phyloP scores from a whole-genome alignment of 2,888 invertebrate species.

The Eristalis pertinax region DNA sequence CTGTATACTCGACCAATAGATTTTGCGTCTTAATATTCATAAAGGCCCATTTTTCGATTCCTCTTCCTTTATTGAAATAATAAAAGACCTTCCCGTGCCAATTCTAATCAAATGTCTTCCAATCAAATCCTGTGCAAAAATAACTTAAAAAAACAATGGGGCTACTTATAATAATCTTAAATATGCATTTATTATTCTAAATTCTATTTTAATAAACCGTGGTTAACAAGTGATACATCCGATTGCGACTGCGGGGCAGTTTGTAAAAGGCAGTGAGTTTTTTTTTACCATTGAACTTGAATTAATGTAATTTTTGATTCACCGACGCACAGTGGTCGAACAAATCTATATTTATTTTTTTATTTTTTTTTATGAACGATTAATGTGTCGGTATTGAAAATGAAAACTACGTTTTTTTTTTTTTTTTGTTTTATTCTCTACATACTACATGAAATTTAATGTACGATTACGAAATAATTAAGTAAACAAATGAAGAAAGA shows the following conservation, averaged over 20 bases:
- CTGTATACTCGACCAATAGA: too few species aligned
- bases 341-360: too few species aligned
- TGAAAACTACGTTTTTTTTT: not conserved
- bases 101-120: not conserved
- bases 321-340: not conserved
- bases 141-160: not conserved
- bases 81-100: too few species aligned
- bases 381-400: too few species aligned
- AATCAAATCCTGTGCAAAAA: not conserved
- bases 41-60: too few species aligned
- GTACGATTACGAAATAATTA: not conserved
- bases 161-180: not conserved
- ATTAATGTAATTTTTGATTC: not conserved
- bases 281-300: not conserved
- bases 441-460: not conserved
- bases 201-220: not conserved
- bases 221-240: not conserved
- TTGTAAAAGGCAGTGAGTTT: not conserved
- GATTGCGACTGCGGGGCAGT: not conserved
- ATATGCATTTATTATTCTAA: not conserved
- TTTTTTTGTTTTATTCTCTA: not conserved
- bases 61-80: too few species aligned
- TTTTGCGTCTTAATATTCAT: too few species aligned
- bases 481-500: not conserved
- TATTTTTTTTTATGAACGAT: not conserved